Base-by-base conservation (phyloP, 2,888 invertebrate genomes). In the Aspidiotus rigidus region DNA sequence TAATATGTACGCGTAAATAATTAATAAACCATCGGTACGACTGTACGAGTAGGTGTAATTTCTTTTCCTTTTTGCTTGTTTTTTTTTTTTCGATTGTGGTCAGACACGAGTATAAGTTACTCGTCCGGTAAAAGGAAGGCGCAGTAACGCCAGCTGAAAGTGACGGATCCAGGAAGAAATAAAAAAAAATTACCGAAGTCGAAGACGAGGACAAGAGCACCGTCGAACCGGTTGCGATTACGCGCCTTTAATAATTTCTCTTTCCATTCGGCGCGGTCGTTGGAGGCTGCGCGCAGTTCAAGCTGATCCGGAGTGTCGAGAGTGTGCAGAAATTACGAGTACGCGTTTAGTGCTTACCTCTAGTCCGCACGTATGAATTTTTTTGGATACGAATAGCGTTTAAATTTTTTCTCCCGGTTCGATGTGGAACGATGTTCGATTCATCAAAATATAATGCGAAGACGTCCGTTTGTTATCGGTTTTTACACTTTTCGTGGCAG, bases 221-320 rank as follows among this genome's bases (percentile, higher is more conserved):
- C 10, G 8, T 40, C 64, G 64, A 64, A 66, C 64, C 57, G 64
- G 64, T 66, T 57, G 55, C 64, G 64, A 66, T 66, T 66, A 66
- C 64, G 64, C 57, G 57, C 57, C 28, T 66, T 56, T 64, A 64
- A 64, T 64, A 55, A 54, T 64, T 64, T 64, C 55, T 64, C 64
- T 64, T 64, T 64, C 64, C 64, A 54, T 64, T 64, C 64, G 49
- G n/a, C 49, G 28, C 28, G 28, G 28, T 28, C 28, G 49, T 11
- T 49, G 49, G 49, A 49, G 49, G 49, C 49, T 49, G 49, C 49
- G n/a, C 11, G 28, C 28, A 49, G 11, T 49, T n/a, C 11, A 11
- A 49, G 49, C 49, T 49, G 49, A 49, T 49, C n/a, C n/a, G 10
- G 10, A 49, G 49, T 49, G 49, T 49, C 49, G 49, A 28, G 28